A percentile compares a stretch with the other conserved stretches of the same genome.
These are phyloP conservation scores for Teleiodes luculella DNA, from an alignment of 2,888 invertebrate species.

Conservation along the genomic window DNA sequence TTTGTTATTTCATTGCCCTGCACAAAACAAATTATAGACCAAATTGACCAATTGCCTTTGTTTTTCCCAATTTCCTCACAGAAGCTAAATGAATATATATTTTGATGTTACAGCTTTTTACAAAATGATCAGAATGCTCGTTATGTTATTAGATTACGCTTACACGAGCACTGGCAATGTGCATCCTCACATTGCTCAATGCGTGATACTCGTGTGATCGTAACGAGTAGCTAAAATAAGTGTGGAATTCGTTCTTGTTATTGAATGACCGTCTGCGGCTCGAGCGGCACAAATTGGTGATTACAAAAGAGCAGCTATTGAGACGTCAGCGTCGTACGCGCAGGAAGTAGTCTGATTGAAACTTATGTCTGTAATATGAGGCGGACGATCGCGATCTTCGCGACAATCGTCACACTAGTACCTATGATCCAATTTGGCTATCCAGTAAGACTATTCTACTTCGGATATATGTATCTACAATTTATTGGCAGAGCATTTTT, in stretches of 20 bases:
- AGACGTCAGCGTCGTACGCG: slow-evolving; percentile 69
- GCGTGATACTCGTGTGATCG: slow-evolving; percentile 38
- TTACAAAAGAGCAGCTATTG: slow-evolving; percentile 78
- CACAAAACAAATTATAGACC: neutral
- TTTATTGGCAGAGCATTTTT: too few species aligned
- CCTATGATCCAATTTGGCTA: too few species aligned
- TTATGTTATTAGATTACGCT: slow-evolving; percentile 24
- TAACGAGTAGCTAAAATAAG: slow-evolving; percentile 57
- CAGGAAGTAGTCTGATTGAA: slow-evolving; percentile 71
- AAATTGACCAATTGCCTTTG: neutral
- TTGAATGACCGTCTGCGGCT: slow-evolving; percentile 59
- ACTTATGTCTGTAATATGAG: slow-evolving; percentile 48
- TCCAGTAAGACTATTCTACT: too few species aligned
- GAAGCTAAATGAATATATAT: slow-evolving; percentile 1
- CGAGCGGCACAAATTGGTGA: slow-evolving; percentile 67
- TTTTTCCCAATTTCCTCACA: neutral
- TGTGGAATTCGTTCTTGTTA: slow-evolving; percentile 63
- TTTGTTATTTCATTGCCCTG: neutral
- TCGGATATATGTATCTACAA: too few species aligned
- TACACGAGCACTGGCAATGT: slow-evolving; percentile 21
- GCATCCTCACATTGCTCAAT: slow-evolving; percentile 33
- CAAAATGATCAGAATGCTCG: neutral
- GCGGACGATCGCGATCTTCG: neutral
- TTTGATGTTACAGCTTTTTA: slow-evolving; percentile 2
- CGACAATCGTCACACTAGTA: too few species aligned